Base-by-base conservation (phyloP, 2,113 vertebrate genomes). In the Eretmochelys imbricata region DNA sequence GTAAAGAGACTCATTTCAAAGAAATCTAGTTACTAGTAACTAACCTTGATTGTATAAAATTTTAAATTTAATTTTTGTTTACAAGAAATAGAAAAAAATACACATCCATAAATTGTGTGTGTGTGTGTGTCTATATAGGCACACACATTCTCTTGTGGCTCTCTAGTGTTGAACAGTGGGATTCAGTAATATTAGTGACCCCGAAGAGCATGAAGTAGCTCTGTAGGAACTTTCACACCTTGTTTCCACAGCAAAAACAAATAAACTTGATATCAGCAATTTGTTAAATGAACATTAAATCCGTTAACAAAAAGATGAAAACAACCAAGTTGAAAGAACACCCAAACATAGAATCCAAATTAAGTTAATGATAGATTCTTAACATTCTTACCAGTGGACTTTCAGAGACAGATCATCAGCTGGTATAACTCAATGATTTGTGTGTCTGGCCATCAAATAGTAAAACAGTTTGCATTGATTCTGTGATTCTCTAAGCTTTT, bases 1-100 rank as follows among this genome's bases (percentile, higher is more conserved):
- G 20, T 17, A 69, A 42, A 62, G 24, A 46, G 3, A 8, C 13
- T 85, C 1, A 0, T n/a, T 14, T 2, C 12, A 1, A 0, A 27
- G 51, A 89, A 84, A 55, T 88, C 19, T 42, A 69, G 12, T 8
- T 46, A 69, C 35, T 38, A 17, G 14, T 69, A n/a, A n/a, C 65
- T 69, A 72, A 46, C 12, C 42, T 80, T 8, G 48, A 38, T 72
- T 22, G 20, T 88, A 79, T 12, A 49, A 90, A 84, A 65, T 25
- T 59, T 69, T 69, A 89, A 10, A 3, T 53, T 78, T 81, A 49
- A 12, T 89, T 10, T 49, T 78, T 91, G 10, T 42, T 87, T 85
- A 24, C 76, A 90, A 25, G 10, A 31, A 31, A 38, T 50, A 50
- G 78, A 16, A 13, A 27, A 29, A 24, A 85, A 85, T 87, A 78